Percentiles rank a stretch among this genome's conserved stretches.
phyloP scores from a whole-genome alignment of 1,140 invertebrate genomes.

The Heliconius congener region DNA sequence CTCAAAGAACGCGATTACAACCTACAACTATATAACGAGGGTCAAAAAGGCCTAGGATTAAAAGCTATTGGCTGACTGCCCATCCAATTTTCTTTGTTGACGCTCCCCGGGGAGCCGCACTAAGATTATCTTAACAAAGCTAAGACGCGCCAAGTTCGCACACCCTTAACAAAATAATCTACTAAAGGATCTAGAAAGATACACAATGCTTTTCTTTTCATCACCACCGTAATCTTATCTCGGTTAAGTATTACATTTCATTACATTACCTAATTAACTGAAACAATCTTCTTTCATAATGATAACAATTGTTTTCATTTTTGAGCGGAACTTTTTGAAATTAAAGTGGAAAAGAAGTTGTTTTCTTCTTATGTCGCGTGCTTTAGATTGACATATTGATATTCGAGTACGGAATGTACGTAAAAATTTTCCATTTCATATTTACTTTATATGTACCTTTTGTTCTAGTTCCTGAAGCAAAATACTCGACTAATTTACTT shows the following conservation, averaged over 20 bases:
- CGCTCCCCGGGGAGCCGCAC: constrained; percentile 67
- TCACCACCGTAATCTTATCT: constrained; percentile 32
- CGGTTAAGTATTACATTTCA: constrained; percentile 21
- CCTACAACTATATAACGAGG: constrained; percentile 69
- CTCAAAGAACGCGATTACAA: constrained; percentile 70
- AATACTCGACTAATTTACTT: constrained; percentile 17
- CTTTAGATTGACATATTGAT: not conserved
- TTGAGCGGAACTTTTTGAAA: not conserved
- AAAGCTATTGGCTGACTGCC: constrained; percentile 79
- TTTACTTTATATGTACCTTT: not conserved
- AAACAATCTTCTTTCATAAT: not conserved
- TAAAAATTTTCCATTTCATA: not conserved
- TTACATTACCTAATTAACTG: constrained; percentile 38
- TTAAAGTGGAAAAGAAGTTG: not conserved
- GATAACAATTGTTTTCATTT: not conserved
- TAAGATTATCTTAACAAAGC: constrained; percentile 79
- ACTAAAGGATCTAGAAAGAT: constrained; percentile 57
- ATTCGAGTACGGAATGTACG: not conserved
- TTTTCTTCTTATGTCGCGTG: not conserved
- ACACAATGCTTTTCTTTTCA: constrained; percentile 45
- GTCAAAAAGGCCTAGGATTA: constrained; percentile 77
- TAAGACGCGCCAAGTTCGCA: constrained; percentile 65
- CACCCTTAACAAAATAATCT: constrained; percentile 72
- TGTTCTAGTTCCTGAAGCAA: constrained; percentile 7
- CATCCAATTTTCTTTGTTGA: constrained; percentile 81